phyloP scores from a whole-genome alignment of 2,797 vertebrate species.

The Notolabrus celidotus region DNA sequence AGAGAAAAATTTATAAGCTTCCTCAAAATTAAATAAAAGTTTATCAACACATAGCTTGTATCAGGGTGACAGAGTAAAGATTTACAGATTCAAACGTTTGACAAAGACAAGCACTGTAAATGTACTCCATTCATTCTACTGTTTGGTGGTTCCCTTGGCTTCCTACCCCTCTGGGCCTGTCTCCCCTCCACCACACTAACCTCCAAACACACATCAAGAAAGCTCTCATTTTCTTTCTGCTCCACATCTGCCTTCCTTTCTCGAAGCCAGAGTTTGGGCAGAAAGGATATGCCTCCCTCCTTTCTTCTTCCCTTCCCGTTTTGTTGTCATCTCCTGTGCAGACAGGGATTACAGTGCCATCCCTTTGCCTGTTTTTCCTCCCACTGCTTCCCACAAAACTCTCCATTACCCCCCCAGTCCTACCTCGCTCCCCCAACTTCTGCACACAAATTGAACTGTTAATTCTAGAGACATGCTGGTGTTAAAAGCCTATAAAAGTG shows the following conservation, averaged over 20 bases:
- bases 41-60: conserved; percentile 14
- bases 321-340: conserved; percentile 53
- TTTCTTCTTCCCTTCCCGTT: conserved; percentile 31
- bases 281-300: conserved; percentile 43
- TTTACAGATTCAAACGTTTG: conserved; percentile 20
- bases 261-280: conserved; percentile 39
- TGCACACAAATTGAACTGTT: conserved; percentile 69
- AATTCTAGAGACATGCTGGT: conserved; percentile 75
- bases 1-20: neutral
- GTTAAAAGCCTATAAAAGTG: conserved; percentile 78
- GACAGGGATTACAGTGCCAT: conserved; percentile 39
- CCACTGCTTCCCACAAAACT: conserved; percentile 11
- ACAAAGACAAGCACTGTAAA: conserved; percentile 47
- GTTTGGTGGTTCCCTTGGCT: conserved; percentile 25
- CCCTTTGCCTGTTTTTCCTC: conserved; percentile 7
- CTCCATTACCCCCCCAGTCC: neutral
- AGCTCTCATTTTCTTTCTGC: conserved; percentile 62
- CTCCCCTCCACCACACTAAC: conserved; percentile 44
- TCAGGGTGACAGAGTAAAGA: conserved; percentile 3
- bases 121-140: conserved; percentile 33
- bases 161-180: conserved; percentile 24
- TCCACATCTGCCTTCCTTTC: conserved; percentile 59
- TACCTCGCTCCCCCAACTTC: conserved; percentile 18
- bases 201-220: conserved; percentile 51
- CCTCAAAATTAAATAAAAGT: neutral